These are phyloP conservation scores for Blastomussa wellsi DNA, from an alignment of 92 coral and sea anemone genomes.

Conservation along the genomic window DNA sequence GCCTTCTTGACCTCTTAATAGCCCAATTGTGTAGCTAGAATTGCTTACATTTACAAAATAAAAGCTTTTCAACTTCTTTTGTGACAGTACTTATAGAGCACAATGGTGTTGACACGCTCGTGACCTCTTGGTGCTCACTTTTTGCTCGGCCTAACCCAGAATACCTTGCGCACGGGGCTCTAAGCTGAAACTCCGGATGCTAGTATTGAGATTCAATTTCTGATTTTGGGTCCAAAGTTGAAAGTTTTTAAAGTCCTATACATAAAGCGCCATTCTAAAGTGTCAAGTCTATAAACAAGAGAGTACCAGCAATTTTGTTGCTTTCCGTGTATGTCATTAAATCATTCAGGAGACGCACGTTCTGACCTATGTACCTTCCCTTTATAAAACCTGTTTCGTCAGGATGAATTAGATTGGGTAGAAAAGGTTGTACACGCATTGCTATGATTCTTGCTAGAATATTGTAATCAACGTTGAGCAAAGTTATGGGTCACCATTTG, in stretches of 20 bases:
- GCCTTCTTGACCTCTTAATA: slow-evolving; percentile 19
- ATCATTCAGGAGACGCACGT: no score
- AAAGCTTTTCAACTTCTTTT: slow-evolving; percentile 16
- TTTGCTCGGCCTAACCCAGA: slow-evolving; percentile 27
- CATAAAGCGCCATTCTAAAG: no score
- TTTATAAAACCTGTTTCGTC: not conserved
- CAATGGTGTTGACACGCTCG: slow-evolving; percentile 24
- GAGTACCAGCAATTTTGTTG: not conserved
- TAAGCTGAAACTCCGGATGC: slow-evolving; percentile 3
- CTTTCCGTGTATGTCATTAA: not conserved
- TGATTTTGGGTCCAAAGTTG: not conserved
- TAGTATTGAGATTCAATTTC: not conserved
- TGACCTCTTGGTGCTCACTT: slow-evolving; percentile 28
- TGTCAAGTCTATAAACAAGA: not conserved
- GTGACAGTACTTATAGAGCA: slow-evolving; percentile 9
- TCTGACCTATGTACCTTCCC: not conserved
- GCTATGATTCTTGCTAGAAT: no score
- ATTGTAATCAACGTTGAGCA: no score
- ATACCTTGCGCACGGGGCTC: slow-evolving; percentile 21
- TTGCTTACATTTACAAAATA: slow-evolving; percentile 15
- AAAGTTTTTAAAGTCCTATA: not conserved
- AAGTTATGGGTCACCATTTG: no score
- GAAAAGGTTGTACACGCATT: not conserved
- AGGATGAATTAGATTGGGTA: not conserved
- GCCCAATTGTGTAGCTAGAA: slow-evolving; percentile 15